Evolutionary conservation across 2,113 vertebrate species (phyloP).

Genomic region (Neogale vison): DNA sequence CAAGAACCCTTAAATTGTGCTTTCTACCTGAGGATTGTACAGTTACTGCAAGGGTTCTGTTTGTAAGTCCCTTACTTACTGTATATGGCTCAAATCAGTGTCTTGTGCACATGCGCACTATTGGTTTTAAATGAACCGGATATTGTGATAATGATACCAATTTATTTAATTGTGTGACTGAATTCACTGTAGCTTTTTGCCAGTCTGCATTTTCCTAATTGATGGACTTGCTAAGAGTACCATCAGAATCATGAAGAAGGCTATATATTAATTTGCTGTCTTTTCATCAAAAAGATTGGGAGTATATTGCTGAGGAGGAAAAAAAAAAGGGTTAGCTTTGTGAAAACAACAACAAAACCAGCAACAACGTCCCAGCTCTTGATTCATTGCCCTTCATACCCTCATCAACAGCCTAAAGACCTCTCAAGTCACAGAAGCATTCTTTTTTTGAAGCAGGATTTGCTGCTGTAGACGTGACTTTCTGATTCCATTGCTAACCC

Average conservation of each 20-base stretch:
- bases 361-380: background rate
- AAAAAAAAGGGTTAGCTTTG: too few relatives aligned
- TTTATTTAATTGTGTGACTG: background rate
- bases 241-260: background rate
- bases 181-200: background rate
- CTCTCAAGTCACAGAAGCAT: background rate
- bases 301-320: background rate
- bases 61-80: background rate
- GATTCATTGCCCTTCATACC: too few relatives aligned
- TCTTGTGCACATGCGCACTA: fast-evolving
- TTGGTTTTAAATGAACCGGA: background rate
- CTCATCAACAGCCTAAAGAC: background rate
- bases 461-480: background rate
- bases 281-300: background rate
- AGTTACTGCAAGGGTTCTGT: background rate
- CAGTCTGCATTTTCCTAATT: background rate
- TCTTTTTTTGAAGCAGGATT: background rate
- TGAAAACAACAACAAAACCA: background rate
- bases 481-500: background rate
- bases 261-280: background rate
- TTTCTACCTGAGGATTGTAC: background rate
- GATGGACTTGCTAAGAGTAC: background rate
- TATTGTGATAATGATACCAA: background rate
- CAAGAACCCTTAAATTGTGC: fast-evolving
- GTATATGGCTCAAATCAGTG: background rate